Percentiles rank a stretch among this genome's conserved stretches.
These are phyloP conservation scores for Spodoptera frugiperda DNA, from an alignment of 1,140 invertebrate species.

Conservation along the genomic window DNA sequence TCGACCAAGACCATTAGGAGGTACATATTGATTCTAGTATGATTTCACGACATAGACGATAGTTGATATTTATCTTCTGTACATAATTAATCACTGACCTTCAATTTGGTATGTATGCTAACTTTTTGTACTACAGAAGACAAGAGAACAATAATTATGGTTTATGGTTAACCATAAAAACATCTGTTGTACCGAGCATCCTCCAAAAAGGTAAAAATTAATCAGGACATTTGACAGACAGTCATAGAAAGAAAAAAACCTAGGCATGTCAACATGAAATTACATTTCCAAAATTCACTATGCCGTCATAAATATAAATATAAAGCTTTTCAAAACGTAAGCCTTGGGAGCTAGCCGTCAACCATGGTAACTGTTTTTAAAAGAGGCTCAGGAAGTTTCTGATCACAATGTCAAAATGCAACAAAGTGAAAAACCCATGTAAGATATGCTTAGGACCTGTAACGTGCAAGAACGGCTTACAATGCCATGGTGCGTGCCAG, in stretches of 20 bases:
- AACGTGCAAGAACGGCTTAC: constrained; percentile 66
- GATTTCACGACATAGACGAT: too few relatives aligned
- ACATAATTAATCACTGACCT: too few relatives aligned
- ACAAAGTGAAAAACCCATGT: constrained; percentile 72
- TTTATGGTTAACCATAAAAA: too few relatives aligned
- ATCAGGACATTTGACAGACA: constrained; percentile 13
- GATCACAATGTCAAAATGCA: constrained; percentile 69
- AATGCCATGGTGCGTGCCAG: constrained; percentile 72
- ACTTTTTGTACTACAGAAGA: too few relatives aligned
- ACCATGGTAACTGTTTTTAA: constrained; percentile 40
- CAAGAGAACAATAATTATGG: too few relatives aligned
- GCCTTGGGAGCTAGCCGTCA: background rate
- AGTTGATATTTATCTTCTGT: too few relatives aligned
- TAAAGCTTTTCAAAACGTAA: constrained; percentile 12
- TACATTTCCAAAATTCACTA: constrained; percentile 20
- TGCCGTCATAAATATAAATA: background rate
- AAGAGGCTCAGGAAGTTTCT: constrained; percentile 26
- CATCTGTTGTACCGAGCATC: too few relatives aligned
- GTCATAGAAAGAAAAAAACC: constrained; percentile 15
- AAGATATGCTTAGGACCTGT: constrained; percentile 72
- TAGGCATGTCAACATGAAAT: constrained; percentile 14
- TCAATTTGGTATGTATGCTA: too few relatives aligned
- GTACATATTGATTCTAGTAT: too few relatives aligned
- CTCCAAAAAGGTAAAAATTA: background rate
- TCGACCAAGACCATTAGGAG: too few relatives aligned